These are phyloP conservation scores for Seira ritae DNA, from an alignment of 2,888 invertebrate species.

Conservation along the genomic window DNA sequence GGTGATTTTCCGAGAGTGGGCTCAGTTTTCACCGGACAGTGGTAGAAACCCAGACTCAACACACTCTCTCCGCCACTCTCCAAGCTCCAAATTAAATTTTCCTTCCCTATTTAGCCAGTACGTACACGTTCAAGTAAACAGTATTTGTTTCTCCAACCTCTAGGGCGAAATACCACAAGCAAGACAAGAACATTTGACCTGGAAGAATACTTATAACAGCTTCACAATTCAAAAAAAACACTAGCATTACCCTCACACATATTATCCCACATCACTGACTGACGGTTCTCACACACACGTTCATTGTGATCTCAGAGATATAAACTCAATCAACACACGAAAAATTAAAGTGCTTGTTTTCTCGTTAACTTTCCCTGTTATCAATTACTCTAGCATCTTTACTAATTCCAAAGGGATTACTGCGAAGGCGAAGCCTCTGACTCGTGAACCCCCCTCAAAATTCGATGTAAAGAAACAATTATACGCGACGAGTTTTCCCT, in stretches of 20 bases:
- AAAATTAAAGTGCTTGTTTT: slow-evolving; percentile 7
- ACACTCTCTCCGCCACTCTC: slow-evolving; percentile 44
- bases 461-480: slow-evolving; percentile 5
- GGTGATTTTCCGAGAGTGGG: slow-evolving; percentile 47
- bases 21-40: slow-evolving; percentile 66
- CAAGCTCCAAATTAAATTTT: slow-evolving; percentile 5
- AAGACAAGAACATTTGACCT: background rate
- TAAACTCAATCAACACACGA: background rate
- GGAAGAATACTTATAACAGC: background rate
- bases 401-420: background rate
- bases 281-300: slow-evolving; percentile 6
- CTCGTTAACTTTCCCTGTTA: background rate
- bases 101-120: background rate
- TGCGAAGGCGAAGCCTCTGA: background rate
- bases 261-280: too few relatives aligned
- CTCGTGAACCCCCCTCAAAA: background rate
- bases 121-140: background rate
- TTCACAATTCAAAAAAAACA: slow-evolving; percentile 23
- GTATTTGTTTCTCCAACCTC: background rate
- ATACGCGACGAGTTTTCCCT: background rate
- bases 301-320: slow-evolving; percentile 6
- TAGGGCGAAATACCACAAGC: background rate
- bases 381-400: background rate
- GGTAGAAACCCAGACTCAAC: slow-evolving; percentile 57
- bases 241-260: slow-evolving; percentile 37